Percentiles rank a stretch among this genome's conserved stretches.
These are phyloP conservation scores for Xylocopa sonorina DNA, from an alignment of 1,140 invertebrate genomes.

Conservation along the genomic window DNA sequence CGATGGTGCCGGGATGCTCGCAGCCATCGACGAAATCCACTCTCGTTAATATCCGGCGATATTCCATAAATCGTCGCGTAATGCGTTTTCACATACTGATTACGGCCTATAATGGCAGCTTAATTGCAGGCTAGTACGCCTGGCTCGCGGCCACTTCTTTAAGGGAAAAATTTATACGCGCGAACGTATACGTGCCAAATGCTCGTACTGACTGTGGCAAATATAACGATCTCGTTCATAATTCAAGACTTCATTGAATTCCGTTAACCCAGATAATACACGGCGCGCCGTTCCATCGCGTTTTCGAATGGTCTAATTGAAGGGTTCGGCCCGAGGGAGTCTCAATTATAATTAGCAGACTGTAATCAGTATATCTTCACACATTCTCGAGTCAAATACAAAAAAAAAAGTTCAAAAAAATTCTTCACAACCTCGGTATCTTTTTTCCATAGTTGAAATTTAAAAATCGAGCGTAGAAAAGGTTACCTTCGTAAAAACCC, in stretches of 20 bases:
- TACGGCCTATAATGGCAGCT: conserved; percentile 46
- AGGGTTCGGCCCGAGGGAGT: no score
- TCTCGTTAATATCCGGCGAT: conserved; percentile 40
- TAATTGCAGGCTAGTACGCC: conserved; percentile 40
- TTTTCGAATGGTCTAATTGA: no score
- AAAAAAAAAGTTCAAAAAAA: no score
- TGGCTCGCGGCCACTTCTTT: conserved; percentile 14
- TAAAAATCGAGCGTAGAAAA: no score
- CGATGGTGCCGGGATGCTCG: not conserved
- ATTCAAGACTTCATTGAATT: not conserved
- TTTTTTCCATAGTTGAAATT: no score
- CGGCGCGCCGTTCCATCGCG: no score
- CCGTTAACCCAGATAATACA: not conserved
- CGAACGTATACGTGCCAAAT: not conserved
- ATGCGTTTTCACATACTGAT: conserved; percentile 39
- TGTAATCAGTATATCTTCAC: no score
- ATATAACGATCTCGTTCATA: not conserved
- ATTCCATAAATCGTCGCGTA: conserved; percentile 39
- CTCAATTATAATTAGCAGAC: no score
- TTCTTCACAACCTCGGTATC: no score
- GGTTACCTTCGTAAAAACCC: no score
- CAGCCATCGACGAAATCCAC: conserved; percentile 5
- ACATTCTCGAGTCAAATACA: no score
- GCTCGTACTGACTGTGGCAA: not conserved
- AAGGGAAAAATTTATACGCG: conserved; percentile 31